Conservation (phyloP, 2,113 vertebrate species). For the Oncorhynchus masou region DNA sequence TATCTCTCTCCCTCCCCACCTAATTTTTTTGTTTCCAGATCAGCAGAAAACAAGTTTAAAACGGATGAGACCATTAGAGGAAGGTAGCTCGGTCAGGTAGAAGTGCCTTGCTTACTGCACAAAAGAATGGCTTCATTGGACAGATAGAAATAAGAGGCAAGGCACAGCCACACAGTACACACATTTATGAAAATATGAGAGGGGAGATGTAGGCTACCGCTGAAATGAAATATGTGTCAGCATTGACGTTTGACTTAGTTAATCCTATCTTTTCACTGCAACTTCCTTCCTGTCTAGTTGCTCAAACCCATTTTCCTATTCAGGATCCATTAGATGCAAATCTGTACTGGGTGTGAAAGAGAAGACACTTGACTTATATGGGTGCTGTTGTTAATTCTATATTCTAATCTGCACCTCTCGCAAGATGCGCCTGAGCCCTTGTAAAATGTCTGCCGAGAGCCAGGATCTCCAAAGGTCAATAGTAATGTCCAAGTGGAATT, state of each 20-base stretch:
- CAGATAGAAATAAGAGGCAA: neutral
- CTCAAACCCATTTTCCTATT: neutral
- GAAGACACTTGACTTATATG: neutral
- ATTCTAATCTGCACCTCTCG: neutral
- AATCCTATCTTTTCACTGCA: neutral
- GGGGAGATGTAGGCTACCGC: neutral
- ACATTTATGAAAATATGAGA: neutral
- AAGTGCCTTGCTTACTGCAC: conserved; percentile 1
- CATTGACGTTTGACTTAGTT: neutral
- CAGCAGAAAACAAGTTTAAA: neutral
- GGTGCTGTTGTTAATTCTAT: neutral
- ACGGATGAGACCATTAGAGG: conserved; percentile 26
- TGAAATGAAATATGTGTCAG: neutral
- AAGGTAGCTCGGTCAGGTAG: neutral
- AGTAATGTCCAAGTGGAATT: conserved; percentile 7
- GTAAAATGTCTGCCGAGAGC: neutral
- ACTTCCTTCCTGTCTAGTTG: neutral
- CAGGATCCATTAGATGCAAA: neutral
- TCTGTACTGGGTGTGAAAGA: neutral
- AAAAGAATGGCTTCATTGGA: neutral
- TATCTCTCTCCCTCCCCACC: neutral
- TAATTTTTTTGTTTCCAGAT: neutral
- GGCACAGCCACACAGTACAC: neutral
- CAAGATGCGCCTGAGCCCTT: neutral
- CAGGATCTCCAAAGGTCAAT: conserved; percentile 4